Conservation (phyloP, 2,888 invertebrate species). For the Scaptomyza flava region DNA sequence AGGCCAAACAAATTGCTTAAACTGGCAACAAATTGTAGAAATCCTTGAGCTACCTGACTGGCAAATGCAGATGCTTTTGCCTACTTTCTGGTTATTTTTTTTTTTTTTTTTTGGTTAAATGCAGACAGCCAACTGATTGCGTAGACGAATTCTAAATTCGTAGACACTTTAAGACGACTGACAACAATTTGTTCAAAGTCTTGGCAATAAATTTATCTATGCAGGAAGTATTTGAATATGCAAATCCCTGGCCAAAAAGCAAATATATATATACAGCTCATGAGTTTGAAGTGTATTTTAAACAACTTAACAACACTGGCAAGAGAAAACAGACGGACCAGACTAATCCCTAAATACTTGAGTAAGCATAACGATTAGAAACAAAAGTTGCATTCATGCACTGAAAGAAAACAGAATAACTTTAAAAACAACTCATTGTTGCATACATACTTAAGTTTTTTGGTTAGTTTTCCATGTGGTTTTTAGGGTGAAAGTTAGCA, state of each 20-base stretch:
- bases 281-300: not conserved
- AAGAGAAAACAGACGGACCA: not conserved
- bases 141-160: not conserved
- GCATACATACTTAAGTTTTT: conserved; percentile 32
- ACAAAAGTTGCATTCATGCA: conserved; percentile 9
- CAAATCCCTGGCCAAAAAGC: conserved; percentile 19
- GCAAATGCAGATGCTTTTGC: conserved; percentile 17
- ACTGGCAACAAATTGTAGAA: conserved; percentile 54
- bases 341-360: conserved; percentile 20
- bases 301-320: conserved; percentile 10
- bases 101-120: conserved; percentile 19
- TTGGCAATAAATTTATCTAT: conserved; percentile 10
- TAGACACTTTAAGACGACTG: conserved; percentile 31
- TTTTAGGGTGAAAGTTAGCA: conserved; percentile 5
- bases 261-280: not conserved
- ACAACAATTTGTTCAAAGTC: conserved; percentile 19
- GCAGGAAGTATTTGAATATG: conserved; percentile 2
- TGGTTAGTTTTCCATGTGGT: conserved; percentile 14
- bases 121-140: conserved; percentile 31
- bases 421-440: not conserved
- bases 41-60: conserved; percentile 28
- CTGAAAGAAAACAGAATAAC: not conserved
- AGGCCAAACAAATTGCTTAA: conserved; percentile 53
- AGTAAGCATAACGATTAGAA: conserved; percentile 14
- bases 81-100: no score